A percentile compares a stretch with the other conserved stretches of the same genome.
Evolutionary conservation across 2,888 invertebrate genomes (phyloP).

Genomic region (Melanotus villosus): DNA sequence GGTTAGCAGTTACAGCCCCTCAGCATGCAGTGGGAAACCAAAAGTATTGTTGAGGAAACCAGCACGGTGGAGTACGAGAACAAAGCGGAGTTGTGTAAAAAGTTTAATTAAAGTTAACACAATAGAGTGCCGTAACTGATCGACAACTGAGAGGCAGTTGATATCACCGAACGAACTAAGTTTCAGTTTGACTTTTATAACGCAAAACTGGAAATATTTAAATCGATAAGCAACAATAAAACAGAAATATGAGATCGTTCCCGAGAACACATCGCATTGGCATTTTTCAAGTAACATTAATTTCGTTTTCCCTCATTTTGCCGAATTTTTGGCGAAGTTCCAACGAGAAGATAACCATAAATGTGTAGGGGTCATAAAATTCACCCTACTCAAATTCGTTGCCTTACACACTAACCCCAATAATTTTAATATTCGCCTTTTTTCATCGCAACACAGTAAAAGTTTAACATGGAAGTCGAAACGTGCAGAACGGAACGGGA

Average conservation of each 20-base stretch:
- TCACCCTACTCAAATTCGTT: slow-evolving; percentile 10
- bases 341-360: slow-evolving; percentile 20
- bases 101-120: slow-evolving; percentile 46
- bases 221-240: too few relatives aligned
- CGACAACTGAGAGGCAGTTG: slow-evolving; percentile 1
- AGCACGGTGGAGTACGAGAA: slow-evolving; percentile 13
- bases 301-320: slow-evolving; percentile 8
- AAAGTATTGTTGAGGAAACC: slow-evolving; percentile 29
- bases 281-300: slow-evolving; percentile 13
- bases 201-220: neutral
- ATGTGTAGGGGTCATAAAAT: slow-evolving; percentile 13
- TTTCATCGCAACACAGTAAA: slow-evolving; percentile 14
- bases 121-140: slow-evolving; percentile 16
- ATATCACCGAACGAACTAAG: too few relatives aligned
- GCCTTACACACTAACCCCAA: slow-evolving; percentile 8
- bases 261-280: too few relatives aligned
- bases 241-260: too few relatives aligned
- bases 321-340: slow-evolving; percentile 18
- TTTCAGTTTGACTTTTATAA: neutral
- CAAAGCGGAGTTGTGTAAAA: slow-evolving; percentile 28
- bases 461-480: slow-evolving; percentile 1
- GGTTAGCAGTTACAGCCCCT: slow-evolving; percentile 16
- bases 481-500: neutral
- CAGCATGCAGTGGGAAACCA: slow-evolving; percentile 19
- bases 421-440: slow-evolving; percentile 12